Evolutionary conservation across 1,140 invertebrate genomes (phyloP).

Genomic region (Melitaea cinxia): DNA sequence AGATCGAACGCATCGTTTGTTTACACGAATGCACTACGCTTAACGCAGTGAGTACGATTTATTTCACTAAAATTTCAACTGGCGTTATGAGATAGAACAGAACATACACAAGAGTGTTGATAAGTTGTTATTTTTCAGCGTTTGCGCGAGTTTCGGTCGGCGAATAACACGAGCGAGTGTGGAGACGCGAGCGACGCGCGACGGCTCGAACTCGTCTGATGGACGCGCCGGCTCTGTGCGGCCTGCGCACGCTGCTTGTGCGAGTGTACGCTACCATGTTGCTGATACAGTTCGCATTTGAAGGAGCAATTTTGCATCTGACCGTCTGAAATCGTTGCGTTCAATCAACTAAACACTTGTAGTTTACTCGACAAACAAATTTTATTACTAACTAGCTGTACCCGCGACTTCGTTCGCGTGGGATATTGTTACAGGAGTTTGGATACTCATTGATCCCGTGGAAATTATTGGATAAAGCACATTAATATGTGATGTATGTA

Average conservation of each 20-base stretch:
- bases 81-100: background rate
- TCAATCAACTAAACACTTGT: no score
- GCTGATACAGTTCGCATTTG: slow-evolving; percentile 17
- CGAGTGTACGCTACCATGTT: slow-evolving; percentile 23
- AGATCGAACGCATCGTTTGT: slow-evolving; percentile 37
- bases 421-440: no score
- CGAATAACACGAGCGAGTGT: slow-evolving; percentile 15
- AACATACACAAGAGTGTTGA: slow-evolving; percentile 11
- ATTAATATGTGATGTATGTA: no score
- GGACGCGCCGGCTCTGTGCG: slow-evolving; percentile 55
- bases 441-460: no score
- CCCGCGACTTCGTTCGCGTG: no score
- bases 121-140: slow-evolving; percentile 41
- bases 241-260: slow-evolving; percentile 52
- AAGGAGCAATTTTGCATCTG: slow-evolving; percentile 22
- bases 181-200: slow-evolving; percentile 46
- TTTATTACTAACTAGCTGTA: no score
- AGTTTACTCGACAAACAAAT: no score
- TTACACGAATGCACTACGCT: slow-evolving; percentile 38
- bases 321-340: slow-evolving; percentile 4
- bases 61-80: background rate
- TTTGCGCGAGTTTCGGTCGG: slow-evolving; percentile 44
- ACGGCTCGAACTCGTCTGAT: slow-evolving; percentile 56
- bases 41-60: background rate
- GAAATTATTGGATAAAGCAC: no score